These are phyloP conservation scores for Cataglyphis albicans DNA, from an alignment of 2,888 invertebrate species.

Conservation along the genomic window DNA sequence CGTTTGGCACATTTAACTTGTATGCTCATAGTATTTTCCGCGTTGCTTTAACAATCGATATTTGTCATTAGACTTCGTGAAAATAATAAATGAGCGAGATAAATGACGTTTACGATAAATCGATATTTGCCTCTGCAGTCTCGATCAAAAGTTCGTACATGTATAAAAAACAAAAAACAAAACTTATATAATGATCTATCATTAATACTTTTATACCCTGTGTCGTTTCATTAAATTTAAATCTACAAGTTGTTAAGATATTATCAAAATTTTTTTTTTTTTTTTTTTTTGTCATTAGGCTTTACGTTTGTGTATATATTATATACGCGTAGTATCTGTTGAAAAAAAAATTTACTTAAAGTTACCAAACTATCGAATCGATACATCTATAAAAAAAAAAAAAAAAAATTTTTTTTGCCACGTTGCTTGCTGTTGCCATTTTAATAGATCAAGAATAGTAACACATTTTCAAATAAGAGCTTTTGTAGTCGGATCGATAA, in stretches of 20 bases:
- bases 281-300: not conserved
- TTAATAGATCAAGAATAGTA: not conserved
- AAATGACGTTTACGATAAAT: slow-evolving; percentile 1
- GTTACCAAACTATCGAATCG: not conserved
- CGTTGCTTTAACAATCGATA: not conserved
- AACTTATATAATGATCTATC: slow-evolving; percentile 13
- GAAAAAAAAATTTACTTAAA: not conserved
- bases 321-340: too few species aligned
- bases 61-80: not conserved
- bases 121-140: not conserved
- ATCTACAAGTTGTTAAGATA: slow-evolving; percentile 47
- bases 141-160: not conserved
- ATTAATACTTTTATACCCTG: slow-evolving; percentile 43
- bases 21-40: not conserved
- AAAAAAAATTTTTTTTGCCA: not conserved
- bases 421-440: not conserved
- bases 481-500: not conserved
- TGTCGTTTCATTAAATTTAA: slow-evolving; percentile 31
- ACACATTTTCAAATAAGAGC: slow-evolving; percentile 25
- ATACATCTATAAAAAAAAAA: slow-evolving; percentile 5
- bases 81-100: not conserved
- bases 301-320: not conserved
- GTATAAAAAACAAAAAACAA: not conserved
- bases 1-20: slow-evolving; percentile 24
- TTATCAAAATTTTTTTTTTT: not conserved